Evolutionary conservation across 2,113 vertebrate genomes (phyloP).

Genomic region (Menura novaehollandiae): DNA sequence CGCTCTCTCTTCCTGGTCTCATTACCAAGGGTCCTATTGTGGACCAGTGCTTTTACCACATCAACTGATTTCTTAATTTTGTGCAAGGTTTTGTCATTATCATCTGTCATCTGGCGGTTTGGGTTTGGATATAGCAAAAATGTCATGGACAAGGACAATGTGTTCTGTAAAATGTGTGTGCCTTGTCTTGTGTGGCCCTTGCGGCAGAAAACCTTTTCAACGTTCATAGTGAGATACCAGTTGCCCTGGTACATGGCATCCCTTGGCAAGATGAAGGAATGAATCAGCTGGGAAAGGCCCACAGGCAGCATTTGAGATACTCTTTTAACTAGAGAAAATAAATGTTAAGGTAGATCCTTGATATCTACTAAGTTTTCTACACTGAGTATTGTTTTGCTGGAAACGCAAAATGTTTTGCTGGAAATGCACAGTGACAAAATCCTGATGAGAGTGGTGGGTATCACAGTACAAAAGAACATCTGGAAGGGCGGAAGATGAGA

Average conservation of each 20-base stretch:
- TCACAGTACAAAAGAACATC: not conserved
- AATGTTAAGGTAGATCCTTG: not conserved
- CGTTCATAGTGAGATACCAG: not conserved
- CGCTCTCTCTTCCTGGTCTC: not conserved
- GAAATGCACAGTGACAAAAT: not conserved
- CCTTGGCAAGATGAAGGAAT: not conserved
- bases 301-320: not conserved
- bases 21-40: not conserved
- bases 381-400: not conserved
- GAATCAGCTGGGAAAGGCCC: not conserved
- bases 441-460: not conserved
- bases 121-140: not conserved
- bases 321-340: not conserved
- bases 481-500: not conserved
- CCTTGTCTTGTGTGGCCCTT: not conserved
- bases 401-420: not conserved
- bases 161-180: not conserved
- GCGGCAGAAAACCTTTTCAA: not conserved
- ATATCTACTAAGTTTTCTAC: not conserved
- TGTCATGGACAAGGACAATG: not conserved
- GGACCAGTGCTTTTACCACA: not conserved
- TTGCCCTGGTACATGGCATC: not conserved
- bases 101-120: not conserved
- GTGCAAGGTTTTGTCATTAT: not conserved
- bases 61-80: slow-evolving; percentile 4